Evolutionary conservation across 2,113 vertebrate species (phyloP).

Genomic region (Henicopernis longicauda): DNA sequence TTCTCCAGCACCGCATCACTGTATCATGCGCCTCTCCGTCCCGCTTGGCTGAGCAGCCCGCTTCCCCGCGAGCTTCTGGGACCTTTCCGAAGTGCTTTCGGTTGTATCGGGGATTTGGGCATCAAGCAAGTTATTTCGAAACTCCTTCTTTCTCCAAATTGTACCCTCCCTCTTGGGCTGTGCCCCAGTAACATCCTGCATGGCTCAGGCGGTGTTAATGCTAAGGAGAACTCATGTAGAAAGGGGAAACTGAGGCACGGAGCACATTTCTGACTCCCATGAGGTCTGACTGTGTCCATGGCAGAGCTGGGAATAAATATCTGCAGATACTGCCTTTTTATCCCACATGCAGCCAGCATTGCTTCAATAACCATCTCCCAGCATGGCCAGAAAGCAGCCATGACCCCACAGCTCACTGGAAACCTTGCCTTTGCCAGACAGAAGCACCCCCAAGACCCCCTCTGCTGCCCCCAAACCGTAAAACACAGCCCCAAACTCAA

Average conservation of each 20-base stretch:
- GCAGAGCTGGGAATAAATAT: background rate
- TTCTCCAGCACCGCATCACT: background rate
- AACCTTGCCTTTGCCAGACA: background rate
- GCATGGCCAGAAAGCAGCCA: background rate
- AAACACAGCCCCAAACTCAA: background rate
- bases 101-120: background rate
- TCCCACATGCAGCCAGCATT: background rate
- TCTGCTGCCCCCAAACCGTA: fast-evolving
- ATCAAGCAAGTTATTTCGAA: background rate
- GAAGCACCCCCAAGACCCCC: background rate
- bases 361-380: background rate
- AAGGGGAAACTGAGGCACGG: background rate
- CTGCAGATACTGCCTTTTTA: background rate
- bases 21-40: constrained; percentile 8
- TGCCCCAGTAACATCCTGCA: background rate
- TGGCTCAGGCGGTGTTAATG: fast-evolving
- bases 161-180: background rate
- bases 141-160: background rate
- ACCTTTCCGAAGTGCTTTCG: constrained; percentile 11
- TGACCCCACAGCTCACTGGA: background rate
- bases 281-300: background rate
- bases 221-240: background rate
- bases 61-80: constrained; percentile 15
- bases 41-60: background rate
- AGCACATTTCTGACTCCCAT: fast-evolving